Base-by-base conservation (phyloP, 2,888 invertebrate genomes). In the Cataglyphis cursor region DNA sequence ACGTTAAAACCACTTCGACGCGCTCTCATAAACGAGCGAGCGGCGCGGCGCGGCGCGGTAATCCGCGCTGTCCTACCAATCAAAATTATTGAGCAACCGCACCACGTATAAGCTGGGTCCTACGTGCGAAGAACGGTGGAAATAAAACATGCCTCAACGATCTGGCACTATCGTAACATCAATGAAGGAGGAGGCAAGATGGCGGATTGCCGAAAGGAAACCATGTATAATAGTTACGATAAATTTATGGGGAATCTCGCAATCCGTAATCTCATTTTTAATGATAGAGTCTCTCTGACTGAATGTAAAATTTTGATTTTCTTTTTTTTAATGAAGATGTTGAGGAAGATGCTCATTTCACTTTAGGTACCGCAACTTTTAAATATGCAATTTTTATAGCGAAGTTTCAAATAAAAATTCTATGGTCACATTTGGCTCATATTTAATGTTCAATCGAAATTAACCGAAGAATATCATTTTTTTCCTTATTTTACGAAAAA, bases 1-100 rank as follows among this genome's bases (percentile, higher is more conserved):
- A 82, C 85, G 86, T 84, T 88, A 65, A 82, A 91, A 89, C 87
- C 81, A 85, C 85, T 86, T 83, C 86, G 76, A 62, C 35, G 70
- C 81, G 83, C 81, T 81, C 80, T 73, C 76, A 62, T 70, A 81
- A 74, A 84, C 84, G 72, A 75, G 76, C 44, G 74, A 35, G 59
- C 28, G 73, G 59, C 18, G 65, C 48, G 73, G 21, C 61, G 35
- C 35, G 44, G 44, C 35, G 59, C 41, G 76, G 41, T 70, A 59
- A 70, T 78, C 57, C 66, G 21, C 61, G 66, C 59, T 76, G 59
- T 48, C 61, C 82, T 76, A 66, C 68, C 72, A 80, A 80, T 80
- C 78, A 70, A 80, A 80, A 80, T 80, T 80, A 80, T 80, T 80
- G 78, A 70, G 78, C 78, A 59, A 70, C 78, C 72, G 21, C 59